Evolutionary conservation across 2,888 invertebrate genomes (phyloP).

Genomic region (Agrochola lota): DNA sequence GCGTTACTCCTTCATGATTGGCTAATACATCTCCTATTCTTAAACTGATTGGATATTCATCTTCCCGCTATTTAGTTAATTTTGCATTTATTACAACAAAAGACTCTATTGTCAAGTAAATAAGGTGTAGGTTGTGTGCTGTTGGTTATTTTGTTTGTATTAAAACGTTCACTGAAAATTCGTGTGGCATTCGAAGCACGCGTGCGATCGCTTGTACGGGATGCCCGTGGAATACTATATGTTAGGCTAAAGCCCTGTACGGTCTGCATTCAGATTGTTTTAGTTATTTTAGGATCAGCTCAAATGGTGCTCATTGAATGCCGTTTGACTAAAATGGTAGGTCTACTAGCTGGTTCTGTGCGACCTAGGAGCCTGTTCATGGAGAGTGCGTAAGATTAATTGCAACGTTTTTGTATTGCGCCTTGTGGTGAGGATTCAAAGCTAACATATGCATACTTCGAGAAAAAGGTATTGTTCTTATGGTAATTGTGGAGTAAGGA

Average conservation of each 20-base stretch:
- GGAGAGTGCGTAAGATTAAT: slow-evolving; percentile 34
- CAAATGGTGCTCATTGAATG: slow-evolving; percentile 68
- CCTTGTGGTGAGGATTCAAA: slow-evolving; percentile 7
- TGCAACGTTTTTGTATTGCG: slow-evolving; percentile 21
- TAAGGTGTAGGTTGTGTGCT: slow-evolving; percentile 67
- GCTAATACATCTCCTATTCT: slow-evolving; percentile 68
- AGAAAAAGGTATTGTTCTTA: slow-evolving; percentile 46
- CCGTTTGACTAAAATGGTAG: slow-evolving; percentile 58
- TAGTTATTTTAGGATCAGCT: slow-evolving; percentile 79
- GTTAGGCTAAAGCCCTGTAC: slow-evolving; percentile 79
- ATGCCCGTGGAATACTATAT: slow-evolving; percentile 81
- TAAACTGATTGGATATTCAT: slow-evolving; percentile 71
- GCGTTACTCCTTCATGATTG: slow-evolving; percentile 67
- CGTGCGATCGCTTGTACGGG: slow-evolving; percentile 80
- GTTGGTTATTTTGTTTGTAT: slow-evolving; percentile 69
- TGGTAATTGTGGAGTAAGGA: slow-evolving; percentile 34
- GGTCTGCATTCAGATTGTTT: slow-evolving; percentile 83
- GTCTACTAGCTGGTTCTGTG: slow-evolving; percentile 28
- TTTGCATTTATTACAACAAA: slow-evolving; percentile 34
- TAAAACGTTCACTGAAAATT: slow-evolving; percentile 74
- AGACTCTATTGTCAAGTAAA: slow-evolving; percentile 65
- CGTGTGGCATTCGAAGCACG: slow-evolving; percentile 82
- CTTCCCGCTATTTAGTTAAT: slow-evolving; percentile 49
- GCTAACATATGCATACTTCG: slow-evolving; percentile 6
- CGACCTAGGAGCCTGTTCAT: slow-evolving; percentile 33